A percentile compares a stretch with the other conserved stretches of the same genome.
Conservation (phyloP, 2,888 invertebrate species). For the Meteorus colon region DNA sequence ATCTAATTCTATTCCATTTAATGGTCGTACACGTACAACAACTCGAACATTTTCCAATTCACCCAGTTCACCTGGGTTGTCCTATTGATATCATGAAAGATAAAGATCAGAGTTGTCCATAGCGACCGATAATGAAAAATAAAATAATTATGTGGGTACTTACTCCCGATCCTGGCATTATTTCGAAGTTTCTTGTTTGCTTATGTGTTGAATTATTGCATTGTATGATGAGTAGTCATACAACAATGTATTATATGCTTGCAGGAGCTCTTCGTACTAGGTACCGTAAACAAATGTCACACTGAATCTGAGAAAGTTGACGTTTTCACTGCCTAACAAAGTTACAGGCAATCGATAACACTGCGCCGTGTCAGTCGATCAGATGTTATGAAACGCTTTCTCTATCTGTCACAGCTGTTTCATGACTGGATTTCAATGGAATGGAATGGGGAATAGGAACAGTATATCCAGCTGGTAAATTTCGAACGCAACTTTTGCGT, state of each 20-base stretch:
- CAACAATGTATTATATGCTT: neutral
- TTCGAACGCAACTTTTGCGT: too few relatives aligned
- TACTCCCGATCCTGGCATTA: slow-evolving; percentile 61
- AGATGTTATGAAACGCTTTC: neutral
- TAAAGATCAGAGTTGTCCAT: neutral
- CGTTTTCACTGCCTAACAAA: neutral
- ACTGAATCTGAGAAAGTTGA: neutral
- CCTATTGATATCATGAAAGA: slow-evolving; percentile 65
- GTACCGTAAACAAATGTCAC: slow-evolving; percentile 40
- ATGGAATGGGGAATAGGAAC: too few relatives aligned
- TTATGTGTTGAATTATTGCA: slow-evolving; percentile 10
- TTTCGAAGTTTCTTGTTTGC: slow-evolving; percentile 4
- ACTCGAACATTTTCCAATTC: slow-evolving; percentile 96
- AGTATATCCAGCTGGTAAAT: too few relatives aligned
- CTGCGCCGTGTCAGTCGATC: neutral
- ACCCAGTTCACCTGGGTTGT: slow-evolving; percentile 75
- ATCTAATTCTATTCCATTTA: slow-evolving; percentile 88
- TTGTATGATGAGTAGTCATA: slow-evolving; percentile 17
- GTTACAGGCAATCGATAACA: slow-evolving; percentile 4
- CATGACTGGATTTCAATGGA: neutral
- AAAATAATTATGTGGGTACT: slow-evolving; percentile 50
- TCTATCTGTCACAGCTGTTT: neutral
- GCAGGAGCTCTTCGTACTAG: slow-evolving; percentile 7
- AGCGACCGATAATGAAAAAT: neutral
- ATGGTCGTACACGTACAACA: slow-evolving; percentile 94